Evolutionary conservation across 2,797 vertebrate species (phyloP).

Genomic region (Mallotus villosus): DNA sequence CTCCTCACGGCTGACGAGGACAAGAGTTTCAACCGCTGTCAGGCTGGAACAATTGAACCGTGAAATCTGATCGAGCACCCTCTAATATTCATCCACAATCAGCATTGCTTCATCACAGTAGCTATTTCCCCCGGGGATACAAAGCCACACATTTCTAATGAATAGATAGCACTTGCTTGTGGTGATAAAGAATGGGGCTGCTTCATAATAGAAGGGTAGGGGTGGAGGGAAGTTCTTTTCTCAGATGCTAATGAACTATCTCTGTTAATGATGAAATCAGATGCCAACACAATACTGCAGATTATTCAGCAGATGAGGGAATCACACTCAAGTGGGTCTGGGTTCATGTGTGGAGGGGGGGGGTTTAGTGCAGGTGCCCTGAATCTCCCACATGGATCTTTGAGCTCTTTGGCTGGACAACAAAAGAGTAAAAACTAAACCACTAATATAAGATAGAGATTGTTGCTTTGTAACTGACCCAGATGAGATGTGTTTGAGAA

Average conservation of each 20-base stretch:
- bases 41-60: slow-evolving; percentile 19
- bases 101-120: slow-evolving; percentile 45
- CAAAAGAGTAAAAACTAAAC: background rate
- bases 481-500: slow-evolving; percentile 20
- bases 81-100: slow-evolving; percentile 53
- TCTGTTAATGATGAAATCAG: slow-evolving; percentile 65
- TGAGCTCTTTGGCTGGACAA: background rate
- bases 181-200: slow-evolving; percentile 33
- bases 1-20: background rate
- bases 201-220: slow-evolving; percentile 38
- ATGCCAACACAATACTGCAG: slow-evolving; percentile 51
- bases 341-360: background rate
- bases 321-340: background rate
- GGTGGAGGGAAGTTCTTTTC: slow-evolving; percentile 53
- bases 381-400: background rate
- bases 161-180: slow-evolving; percentile 41
- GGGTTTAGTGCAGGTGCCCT: background rate
- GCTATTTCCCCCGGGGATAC: slow-evolving; percentile 44
- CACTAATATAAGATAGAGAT: background rate
- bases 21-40: background rate
- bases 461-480: slow-evolving; percentile 9
- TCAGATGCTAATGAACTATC: slow-evolving; percentile 58
- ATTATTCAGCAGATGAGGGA: slow-evolving; percentile 34
- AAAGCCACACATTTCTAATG: slow-evolving; percentile 50
- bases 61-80: slow-evolving; percentile 38